Percentiles rank a stretch among this genome's conserved stretches.
phyloP scores from a whole-genome alignment of 2,888 invertebrate species.

The Harpalus rufipes region DNA sequence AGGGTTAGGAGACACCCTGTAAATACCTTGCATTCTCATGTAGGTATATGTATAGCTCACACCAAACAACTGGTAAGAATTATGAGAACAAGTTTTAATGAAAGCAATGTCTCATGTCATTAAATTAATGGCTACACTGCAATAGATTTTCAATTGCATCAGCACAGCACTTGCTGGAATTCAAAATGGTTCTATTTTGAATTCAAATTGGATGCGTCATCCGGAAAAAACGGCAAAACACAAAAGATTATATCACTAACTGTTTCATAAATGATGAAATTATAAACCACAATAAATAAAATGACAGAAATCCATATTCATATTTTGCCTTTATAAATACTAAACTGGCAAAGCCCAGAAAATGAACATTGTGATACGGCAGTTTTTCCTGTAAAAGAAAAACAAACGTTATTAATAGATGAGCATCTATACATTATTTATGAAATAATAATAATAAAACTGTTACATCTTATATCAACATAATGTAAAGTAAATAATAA shows the following conservation, averaged over 20 bases:
- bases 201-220: constrained; percentile 21
- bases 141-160: constrained; percentile 36
- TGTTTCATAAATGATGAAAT: neutral
- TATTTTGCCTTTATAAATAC: neutral
- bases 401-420: too few relatives aligned
- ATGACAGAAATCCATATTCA: neutral
- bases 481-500: too few relatives aligned
- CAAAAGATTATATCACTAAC: neutral
- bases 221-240: neutral
- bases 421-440: too few relatives aligned
- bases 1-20: neutral
- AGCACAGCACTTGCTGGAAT: constrained; percentile 11
- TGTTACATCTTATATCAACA: too few relatives aligned
- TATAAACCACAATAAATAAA: neutral
- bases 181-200: constrained; percentile 36
- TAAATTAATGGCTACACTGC: constrained; percentile 31
- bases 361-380: too few relatives aligned
- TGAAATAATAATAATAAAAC: too few relatives aligned
- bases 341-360: too few relatives aligned
- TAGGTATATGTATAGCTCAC: neutral
- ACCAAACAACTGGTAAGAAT: neutral
- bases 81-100: constrained; percentile 8
- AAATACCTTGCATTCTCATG: neutral
- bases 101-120: constrained; percentile 8
- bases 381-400: too few relatives aligned